Base-by-base conservation (phyloP, 2,888 invertebrate species). In the Scaptomyza caliginosa region DNA sequence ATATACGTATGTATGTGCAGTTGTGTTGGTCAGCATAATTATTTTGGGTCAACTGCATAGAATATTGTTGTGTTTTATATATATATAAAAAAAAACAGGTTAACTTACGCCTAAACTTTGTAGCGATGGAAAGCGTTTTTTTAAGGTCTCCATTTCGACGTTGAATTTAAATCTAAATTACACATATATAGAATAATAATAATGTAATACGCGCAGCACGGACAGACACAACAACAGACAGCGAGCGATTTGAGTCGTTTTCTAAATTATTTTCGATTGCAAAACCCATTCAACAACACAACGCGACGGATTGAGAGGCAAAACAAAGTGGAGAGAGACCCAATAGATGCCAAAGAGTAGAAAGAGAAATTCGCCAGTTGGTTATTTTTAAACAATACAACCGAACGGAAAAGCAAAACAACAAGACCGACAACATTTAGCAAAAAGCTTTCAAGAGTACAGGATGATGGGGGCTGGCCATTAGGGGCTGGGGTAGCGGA, bases 81-180 rank as follows among this genome's bases (percentile, higher is more conserved):
- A n/a, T n/a, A n/a, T n/a, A n/a, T n/a, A n/a, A n/a, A n/a, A n/a
- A n/a, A n/a, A 74, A 70, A 46, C 13, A 10, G 32, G 43, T 43
- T 21, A 54, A 91, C 92, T 92, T 90, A 93, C 92, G 86, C 92
- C 93, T 77, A 93, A 91, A 89, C 92, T 93, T 74, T 92, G 92
- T 69, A 93, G 88, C 60, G 93, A 93, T 57, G 93, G 92, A 82
- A 93, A 93, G 72, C 91, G 91, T 86, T 92, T 92, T 80, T 92
- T 92, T 77, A 92, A 89, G 64, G 87, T 90, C 72, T 90, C 71
- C 90, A 90, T 90, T 73, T 32, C 39, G 34, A 13, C 36, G 23
- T 28, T 3, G 4, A 40, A 4, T 42, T 36, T 26, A 26, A 49
- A 49, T 19, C 13, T 34, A 36, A 17, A 46, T 46, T 13, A 45